Evolutionary conservation across 2,888 invertebrate genomes (phyloP), one percentile per base, ranked within the genome.

Genomic region (Prenolepis imparis): DNA sequence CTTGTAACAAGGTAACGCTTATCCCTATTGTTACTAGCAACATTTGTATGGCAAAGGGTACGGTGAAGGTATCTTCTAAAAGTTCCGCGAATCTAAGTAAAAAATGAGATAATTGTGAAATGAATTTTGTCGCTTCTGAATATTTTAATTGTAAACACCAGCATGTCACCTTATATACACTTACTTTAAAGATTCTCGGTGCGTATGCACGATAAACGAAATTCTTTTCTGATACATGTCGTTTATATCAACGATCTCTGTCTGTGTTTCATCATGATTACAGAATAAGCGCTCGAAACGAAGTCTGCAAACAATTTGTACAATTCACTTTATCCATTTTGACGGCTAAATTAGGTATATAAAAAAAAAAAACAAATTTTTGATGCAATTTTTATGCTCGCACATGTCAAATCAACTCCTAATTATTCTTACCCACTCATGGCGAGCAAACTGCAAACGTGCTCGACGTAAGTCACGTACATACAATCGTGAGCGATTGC

Each of bases 391-490:
- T 1, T 28, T 28, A 28, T 28, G 3, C 28, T 28, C 1, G 28
- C 28, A 28, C 28, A 28, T 28, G 28, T 28, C 28, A 28, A 3
- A 28, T 28, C 28, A 28, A 28, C 28, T 28, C 28, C 28, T 28
- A 28, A 28, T 2, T 28, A 3, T 28, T 2, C 73, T 80, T 61
- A 80, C 75, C 74, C 74, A 8, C 12, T 32, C n/a, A 48, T n/a
- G 2, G 74, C 32, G 8, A 80, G 74, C 11, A 74, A 24, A 11
- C 61, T 21, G 48, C 75, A 80, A n/a, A 74, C 18, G 3, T 80
- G 75, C 24, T 73, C 72, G 48, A 75, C n/a, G n/a, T 41, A 80
- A 57, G 48, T 74, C 24, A 80, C 15, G 32, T 48, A 61, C 48
- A 80, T 15, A 24, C 55, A 74, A 21, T 75, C 75, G 15, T 70